These are phyloP conservation scores for Drosophila subsilvestris DNA, from an alignment of 2,888 invertebrate species.

Conservation along the genomic window DNA sequence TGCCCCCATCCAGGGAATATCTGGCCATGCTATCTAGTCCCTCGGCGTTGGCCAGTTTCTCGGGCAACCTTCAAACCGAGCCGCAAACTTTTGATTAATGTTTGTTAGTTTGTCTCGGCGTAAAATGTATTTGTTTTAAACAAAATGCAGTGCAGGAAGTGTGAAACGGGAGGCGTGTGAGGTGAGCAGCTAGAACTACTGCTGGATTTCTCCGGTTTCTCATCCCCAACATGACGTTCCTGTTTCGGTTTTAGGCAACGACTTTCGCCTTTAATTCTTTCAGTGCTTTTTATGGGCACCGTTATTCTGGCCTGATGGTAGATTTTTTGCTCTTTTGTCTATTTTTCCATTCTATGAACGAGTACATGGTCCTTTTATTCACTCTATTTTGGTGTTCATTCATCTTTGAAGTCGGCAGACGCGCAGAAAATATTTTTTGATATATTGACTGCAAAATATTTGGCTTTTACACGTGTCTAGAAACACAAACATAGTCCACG, in stretches of 20 bases:
- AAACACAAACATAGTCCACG: constrained; percentile 33
- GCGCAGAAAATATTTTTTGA: constrained; percentile 67
- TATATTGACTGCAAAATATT: constrained; percentile 78
- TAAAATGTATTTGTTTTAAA: constrained; percentile 76
- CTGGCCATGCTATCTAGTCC: neutral
- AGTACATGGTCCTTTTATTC: constrained; percentile 3
- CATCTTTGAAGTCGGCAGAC: constrained; percentile 65
- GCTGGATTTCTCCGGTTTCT: neutral
- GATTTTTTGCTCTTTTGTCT: constrained; percentile 14
- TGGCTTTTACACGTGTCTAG: constrained; percentile 72
- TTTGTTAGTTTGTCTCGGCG: constrained; percentile 70
- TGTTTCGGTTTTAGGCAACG: constrained; percentile 26
- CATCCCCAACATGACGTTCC: constrained; percentile 8
- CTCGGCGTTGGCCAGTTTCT: constrained; percentile 26
- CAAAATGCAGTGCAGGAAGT: constrained; percentile 58
- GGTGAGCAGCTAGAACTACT: constrained; percentile 20
- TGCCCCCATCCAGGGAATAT: constrained; percentile 20
- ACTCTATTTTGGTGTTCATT: constrained; percentile 57
- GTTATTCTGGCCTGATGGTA: constrained; percentile 3
- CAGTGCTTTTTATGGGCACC: constrained; percentile 28
- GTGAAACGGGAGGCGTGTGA: constrained; percentile 30
- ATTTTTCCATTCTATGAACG: constrained; percentile 11
- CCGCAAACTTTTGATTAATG: constrained; percentile 74
- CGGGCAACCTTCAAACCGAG: constrained; percentile 60
- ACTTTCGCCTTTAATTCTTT: constrained; percentile 40